phyloP scores from a whole-genome alignment of 2,797 vertebrate species.

The Pipistrellus nathusii region DNA sequence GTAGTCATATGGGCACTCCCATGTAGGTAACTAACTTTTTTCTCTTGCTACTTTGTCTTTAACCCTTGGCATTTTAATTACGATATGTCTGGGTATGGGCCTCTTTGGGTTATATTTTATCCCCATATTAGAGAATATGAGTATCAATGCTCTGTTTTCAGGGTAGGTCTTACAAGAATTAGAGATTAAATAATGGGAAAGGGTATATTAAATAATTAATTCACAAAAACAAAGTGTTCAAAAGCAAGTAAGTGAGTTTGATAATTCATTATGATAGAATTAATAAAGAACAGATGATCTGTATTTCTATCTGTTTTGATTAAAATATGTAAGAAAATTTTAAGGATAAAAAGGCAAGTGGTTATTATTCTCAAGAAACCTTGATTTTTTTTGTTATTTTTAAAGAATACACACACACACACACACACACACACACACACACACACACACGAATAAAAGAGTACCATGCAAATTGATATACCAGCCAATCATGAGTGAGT shows the following conservation, averaged over 20 bases:
- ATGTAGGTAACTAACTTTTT: too few relatives aligned
- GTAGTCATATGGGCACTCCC: too few relatives aligned
- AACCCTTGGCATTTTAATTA: too few relatives aligned
- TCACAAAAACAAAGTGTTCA: constrained; percentile 36
- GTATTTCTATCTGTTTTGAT: neutral
- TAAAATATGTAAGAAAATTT: neutral
- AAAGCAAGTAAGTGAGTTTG: neutral
- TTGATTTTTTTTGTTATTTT: neutral
- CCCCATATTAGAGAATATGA: neutral
- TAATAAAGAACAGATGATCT: neutral
- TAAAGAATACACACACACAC: neutral
- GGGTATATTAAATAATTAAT: neutral
- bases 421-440: too few relatives aligned
- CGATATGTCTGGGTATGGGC: too few relatives aligned
- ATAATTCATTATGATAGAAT: neutral
- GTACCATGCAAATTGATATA: too few relatives aligned
- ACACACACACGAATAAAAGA: too few relatives aligned
- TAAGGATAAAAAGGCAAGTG: neutral
- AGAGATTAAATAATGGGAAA: neutral
- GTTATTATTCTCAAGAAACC: constrained; percentile 29
- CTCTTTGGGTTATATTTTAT: neutral
- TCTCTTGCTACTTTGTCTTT: too few relatives aligned
- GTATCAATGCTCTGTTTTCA: neutral
- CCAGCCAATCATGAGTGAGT: too few relatives aligned
- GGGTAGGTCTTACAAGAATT: neutral